These are phyloP conservation scores for Rapana venosa DNA, from an alignment of 2,888 invertebrate species.

Conservation along the genomic window DNA sequence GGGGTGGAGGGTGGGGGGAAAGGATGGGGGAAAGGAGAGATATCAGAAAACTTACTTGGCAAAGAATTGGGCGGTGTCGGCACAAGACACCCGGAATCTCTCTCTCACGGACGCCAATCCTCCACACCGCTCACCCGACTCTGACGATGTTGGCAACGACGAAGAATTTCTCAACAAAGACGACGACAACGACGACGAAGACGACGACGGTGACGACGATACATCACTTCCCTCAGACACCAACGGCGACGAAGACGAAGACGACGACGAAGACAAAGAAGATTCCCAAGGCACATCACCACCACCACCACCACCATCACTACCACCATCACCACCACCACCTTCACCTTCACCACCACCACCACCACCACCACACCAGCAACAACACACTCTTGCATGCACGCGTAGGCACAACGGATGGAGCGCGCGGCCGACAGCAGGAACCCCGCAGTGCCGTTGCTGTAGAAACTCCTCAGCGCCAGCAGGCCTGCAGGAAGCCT, in stretches of 20 bases:
- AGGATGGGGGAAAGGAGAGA: no score
- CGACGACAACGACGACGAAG: background rate
- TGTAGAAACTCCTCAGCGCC: conserved; percentile 55
- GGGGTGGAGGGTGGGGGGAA: no score
- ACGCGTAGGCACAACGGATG: conserved; percentile 47
- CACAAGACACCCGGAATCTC: conserved; percentile 29
- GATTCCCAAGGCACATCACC: background rate
- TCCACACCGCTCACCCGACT: background rate
- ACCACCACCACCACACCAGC: background rate
- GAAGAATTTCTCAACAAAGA: background rate
- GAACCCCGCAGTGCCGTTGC: conserved; percentile 44
- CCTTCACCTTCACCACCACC: background rate
- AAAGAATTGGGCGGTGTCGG: conserved; percentile 22
- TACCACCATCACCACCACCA: background rate
- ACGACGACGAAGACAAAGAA: background rate
- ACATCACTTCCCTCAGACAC: background rate
- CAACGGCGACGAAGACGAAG: conserved; percentile 36
- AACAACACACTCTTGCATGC: conserved; percentile 39
- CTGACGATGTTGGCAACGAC: background rate
- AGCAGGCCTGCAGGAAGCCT: conserved; percentile 57
- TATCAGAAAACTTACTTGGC: conserved; percentile 18
- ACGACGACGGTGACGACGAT: background rate
- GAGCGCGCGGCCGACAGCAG: conserved; percentile 36
- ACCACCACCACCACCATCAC: background rate
- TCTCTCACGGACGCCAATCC: background rate